Conservation (phyloP, 2,888 invertebrate genomes). For the Panzeria rudis region DNA sequence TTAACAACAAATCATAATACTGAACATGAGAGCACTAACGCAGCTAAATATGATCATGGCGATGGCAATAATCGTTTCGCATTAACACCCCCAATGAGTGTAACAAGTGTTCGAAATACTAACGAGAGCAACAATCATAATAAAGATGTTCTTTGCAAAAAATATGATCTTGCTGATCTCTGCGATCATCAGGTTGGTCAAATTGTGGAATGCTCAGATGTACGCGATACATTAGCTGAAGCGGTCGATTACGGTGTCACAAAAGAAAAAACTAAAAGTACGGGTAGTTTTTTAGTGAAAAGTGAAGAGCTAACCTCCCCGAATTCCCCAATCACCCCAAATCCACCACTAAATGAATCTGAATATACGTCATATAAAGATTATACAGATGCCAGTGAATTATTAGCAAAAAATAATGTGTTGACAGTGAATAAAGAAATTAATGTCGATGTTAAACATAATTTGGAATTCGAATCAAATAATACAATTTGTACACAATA, state of each 20-base stretch:
- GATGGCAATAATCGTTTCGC: constrained; percentile 34
- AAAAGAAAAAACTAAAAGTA: constrained; percentile 36
- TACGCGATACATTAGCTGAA: constrained; percentile 80
- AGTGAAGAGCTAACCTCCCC: constrained; percentile 50
- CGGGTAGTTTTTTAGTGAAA: constrained; percentile 67
- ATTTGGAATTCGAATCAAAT: constrained; percentile 53
- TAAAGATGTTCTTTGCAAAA: constrained; percentile 18
- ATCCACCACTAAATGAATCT: constrained; percentile 46
- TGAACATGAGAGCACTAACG: constrained; percentile 37
- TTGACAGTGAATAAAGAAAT: constrained; percentile 29
- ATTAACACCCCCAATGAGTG: constrained; percentile 71
- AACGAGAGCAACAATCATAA: constrained; percentile 49
- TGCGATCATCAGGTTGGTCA: constrained; percentile 55
- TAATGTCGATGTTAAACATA: constrained; percentile 15
- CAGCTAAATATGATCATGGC: constrained; percentile 36
- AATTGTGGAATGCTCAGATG: constrained; percentile 78
- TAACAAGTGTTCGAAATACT: constrained; percentile 67
- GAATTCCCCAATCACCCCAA: constrained; percentile 44
- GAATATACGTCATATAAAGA: constrained; percentile 56
- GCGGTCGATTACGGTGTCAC: constrained; percentile 74
- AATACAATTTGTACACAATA: constrained; percentile 1
- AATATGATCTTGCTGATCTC: constrained; percentile 64
- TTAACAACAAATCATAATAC: constrained; percentile 50
- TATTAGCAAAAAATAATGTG: constrained; percentile 63
- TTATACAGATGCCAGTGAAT: constrained; percentile 52